Evolutionary conservation across 2,113 vertebrate species (phyloP), one percentile per base, ranked within the genome.

Genomic region (Dicaeum eximium): DNA sequence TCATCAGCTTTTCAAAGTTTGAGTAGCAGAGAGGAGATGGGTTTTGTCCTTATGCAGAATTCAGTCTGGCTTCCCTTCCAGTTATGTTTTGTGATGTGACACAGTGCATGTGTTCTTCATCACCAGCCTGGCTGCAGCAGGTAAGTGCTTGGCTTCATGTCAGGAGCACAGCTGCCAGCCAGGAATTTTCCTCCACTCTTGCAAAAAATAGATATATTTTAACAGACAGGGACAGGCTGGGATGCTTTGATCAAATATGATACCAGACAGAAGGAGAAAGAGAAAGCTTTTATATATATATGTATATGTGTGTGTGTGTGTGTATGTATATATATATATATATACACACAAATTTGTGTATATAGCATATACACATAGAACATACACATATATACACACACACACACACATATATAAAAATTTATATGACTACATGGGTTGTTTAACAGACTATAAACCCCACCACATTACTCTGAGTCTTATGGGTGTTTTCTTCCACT

Each of bases 71-170:
- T 75, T 85, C 73, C 42, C 48, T 93, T n/a, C n/a, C 56, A 53
- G 12, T 50, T 72, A 24, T 0, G 10, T 21, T 79, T 57, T 62
- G 42, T 54, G 58, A 50, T 44, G 24, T 38, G 44, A 51, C 69
- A 47, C 5, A 14, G 28, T 0, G 2, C 7, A 11, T 1, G 5
- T 13, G 47, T 25, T 54, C 42, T 10, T 45, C 78, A 31, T 28
- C 3, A 2, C 35, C 45, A 30, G 0, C 73, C 35, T n/a, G 69
- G 67, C 45, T 60, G 56, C 50, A 42, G 64, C 47, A 38, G 54
- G 53, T 67, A 12, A 51, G 35, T 27, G 54, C 64, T 72, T 2
- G 6, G 62, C 54, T 51, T 38, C 0, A 0, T 9, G 15, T 53
- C 21, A 27, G 10, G 42, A 48, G 13, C 58, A 37, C 57, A 71